Percentiles rank a stretch among this genome's conserved stretches.
These are phyloP conservation scores for Neodiprion pinetum DNA, from an alignment of 1,140 invertebrate species.

Conservation along the genomic window DNA sequence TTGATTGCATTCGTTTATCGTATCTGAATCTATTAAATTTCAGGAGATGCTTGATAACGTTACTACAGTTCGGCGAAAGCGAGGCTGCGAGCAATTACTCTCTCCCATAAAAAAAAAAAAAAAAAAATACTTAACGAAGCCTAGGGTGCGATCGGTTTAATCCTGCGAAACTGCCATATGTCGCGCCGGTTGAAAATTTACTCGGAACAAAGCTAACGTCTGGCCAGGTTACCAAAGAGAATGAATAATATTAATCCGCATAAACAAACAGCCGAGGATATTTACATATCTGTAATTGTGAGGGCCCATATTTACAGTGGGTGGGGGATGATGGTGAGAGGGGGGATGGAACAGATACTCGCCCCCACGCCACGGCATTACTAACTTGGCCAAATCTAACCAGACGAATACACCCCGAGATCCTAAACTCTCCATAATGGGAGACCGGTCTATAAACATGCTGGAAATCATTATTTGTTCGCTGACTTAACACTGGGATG, in stretches of 20 bases:
- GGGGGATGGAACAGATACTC: not conserved
- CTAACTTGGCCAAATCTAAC: slow-evolving; percentile 5
- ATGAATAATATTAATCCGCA: slow-evolving; percentile 7
- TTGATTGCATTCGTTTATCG: too few relatives aligned
- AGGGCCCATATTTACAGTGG: slow-evolving; percentile 1
- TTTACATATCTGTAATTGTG: slow-evolving; percentile 4
- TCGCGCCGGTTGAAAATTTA: too few relatives aligned
- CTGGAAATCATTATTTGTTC: not conserved
- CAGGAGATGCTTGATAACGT: too few relatives aligned
- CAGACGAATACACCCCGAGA: not conserved
- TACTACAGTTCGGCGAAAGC: too few relatives aligned
- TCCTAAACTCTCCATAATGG: not conserved
- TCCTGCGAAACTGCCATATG: too few relatives aligned
- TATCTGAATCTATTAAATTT: too few relatives aligned
- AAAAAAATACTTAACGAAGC: too few relatives aligned
- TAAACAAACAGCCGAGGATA: not conserved
- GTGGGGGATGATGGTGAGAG: not conserved
- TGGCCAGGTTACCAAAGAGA: not conserved
- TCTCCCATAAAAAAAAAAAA: too few relatives aligned
- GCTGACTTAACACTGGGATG: not conserved
- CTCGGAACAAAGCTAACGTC: too few relatives aligned
- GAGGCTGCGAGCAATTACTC: too few relatives aligned
- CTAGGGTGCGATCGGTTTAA: too few relatives aligned
- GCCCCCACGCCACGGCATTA: not conserved
- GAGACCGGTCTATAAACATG: not conserved